These are phyloP conservation scores for Troilus luridus DNA, from an alignment of 2,888 invertebrate genomes.

Conservation along the genomic window DNA sequence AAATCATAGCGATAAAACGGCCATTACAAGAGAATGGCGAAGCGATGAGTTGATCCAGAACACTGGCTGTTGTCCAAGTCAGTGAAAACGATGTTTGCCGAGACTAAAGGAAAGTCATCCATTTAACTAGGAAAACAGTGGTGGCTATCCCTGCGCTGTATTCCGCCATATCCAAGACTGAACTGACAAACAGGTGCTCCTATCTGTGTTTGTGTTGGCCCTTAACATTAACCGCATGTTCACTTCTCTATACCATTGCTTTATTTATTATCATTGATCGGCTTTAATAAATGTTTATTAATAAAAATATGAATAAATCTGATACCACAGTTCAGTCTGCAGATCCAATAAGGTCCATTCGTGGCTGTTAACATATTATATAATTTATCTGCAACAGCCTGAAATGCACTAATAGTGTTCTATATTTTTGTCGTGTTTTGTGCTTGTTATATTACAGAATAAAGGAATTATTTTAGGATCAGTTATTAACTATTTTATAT, in stretches of 20 bases:
- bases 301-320: too few relatives aligned
- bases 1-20: neutral
- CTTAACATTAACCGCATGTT: neutral
- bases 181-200: neutral
- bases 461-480: too few relatives aligned
- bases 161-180: neutral
- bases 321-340: too few relatives aligned
- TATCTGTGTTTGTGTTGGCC: neutral
- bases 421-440: too few relatives aligned
- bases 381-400: too few relatives aligned
- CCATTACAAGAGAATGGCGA: neutral
- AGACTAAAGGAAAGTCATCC: constrained; percentile 27
- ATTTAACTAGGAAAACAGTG: constrained; percentile 31
- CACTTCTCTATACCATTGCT: neutral
- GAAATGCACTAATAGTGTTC: too few relatives aligned
- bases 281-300: too few relatives aligned
- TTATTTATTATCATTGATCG: too few relatives aligned
- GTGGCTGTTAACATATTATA: too few relatives aligned
- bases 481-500: too few relatives aligned
- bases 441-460: too few relatives aligned
- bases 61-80: neutral
- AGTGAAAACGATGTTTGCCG: constrained; percentile 37
- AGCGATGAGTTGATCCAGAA: neutral
- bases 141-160: neutral
- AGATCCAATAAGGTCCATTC: too few relatives aligned